phyloP scores from a whole-genome alignment of 2,888 invertebrate genomes.

The Drosophila mercatorum region DNA sequence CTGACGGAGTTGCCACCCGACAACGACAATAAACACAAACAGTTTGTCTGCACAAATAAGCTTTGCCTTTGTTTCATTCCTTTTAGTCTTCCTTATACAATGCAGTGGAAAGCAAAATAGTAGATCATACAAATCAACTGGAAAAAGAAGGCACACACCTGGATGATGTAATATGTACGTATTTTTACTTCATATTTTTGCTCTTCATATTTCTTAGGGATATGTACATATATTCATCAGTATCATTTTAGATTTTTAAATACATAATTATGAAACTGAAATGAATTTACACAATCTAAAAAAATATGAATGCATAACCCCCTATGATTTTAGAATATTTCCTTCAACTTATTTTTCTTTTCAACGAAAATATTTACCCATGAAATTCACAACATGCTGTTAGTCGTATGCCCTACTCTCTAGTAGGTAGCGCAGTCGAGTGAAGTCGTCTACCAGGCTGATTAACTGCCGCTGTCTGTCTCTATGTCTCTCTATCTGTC shows the following conservation, averaged over 20 bases:
- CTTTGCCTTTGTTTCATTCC: conserved; percentile 13
- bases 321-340: no score
- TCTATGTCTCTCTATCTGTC: conserved; percentile 6
- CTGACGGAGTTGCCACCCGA: conserved; percentile 25
- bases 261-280: not conserved
- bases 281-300: not conserved
- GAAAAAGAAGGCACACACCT: not conserved
- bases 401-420: conserved; percentile 22
- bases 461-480: conserved; percentile 47
- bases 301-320: not conserved
- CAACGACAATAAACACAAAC: conserved; percentile 51
- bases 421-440: conserved; percentile 46
- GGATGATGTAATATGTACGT: no score
- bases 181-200: no score
- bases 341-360: not conserved
- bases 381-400: not conserved
- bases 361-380: not conserved
- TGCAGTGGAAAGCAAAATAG: not conserved
- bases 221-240: no score
- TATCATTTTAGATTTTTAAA: not conserved
- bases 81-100: not conserved
- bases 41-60: conserved; percentile 43
- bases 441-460: conserved; percentile 59
- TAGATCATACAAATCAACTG: conserved; percentile 8
- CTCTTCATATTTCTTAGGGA: no score